Conservation (phyloP, 53 echinoderm and acorn worm species). For the Actinopyga echinites region DNA sequence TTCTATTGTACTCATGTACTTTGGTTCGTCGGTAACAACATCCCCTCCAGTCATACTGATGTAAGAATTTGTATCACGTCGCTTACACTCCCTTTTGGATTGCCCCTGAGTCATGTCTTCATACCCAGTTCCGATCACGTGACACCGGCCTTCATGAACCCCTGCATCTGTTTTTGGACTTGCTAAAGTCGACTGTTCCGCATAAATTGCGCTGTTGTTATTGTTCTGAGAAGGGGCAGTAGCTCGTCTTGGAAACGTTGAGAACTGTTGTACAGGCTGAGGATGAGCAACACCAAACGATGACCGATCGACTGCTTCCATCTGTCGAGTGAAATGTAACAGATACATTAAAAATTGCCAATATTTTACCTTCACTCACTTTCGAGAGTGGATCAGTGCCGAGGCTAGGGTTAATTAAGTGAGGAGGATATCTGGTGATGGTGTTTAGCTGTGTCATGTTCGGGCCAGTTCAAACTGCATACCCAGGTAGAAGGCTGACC, state of each 20-base stretch:
- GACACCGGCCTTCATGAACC: too few species aligned
- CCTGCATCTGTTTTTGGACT: too few species aligned
- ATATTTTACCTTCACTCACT: too few species aligned
- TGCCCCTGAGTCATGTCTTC: conserved; percentile 15
- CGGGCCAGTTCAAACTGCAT: too few species aligned
- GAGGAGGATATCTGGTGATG: too few species aligned
- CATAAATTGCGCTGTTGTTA: not conserved
- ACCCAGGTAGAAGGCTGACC: too few species aligned
- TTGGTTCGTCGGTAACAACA: not conserved
- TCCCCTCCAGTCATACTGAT: not conserved
- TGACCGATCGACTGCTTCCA: conserved; percentile 9
- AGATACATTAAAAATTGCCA: not conserved
- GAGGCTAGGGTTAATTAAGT: too few species aligned
- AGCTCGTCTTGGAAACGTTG: not conserved
- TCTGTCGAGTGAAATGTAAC: not conserved
- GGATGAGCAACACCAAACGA: not conserved
- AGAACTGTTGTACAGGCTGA: not conserved
- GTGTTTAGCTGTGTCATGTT: too few species aligned
- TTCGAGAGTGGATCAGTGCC: too few species aligned
- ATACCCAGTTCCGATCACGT: not conserved
- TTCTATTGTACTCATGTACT: conserved; percentile 26
- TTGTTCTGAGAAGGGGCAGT: not conserved
- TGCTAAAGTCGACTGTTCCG: too few species aligned
- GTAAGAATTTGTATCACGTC: conserved; percentile 1
- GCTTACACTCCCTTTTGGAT: not conserved